Evolutionary conservation across 2,888 invertebrate species (phyloP).

Genomic region (Homarus gammarus): DNA sequence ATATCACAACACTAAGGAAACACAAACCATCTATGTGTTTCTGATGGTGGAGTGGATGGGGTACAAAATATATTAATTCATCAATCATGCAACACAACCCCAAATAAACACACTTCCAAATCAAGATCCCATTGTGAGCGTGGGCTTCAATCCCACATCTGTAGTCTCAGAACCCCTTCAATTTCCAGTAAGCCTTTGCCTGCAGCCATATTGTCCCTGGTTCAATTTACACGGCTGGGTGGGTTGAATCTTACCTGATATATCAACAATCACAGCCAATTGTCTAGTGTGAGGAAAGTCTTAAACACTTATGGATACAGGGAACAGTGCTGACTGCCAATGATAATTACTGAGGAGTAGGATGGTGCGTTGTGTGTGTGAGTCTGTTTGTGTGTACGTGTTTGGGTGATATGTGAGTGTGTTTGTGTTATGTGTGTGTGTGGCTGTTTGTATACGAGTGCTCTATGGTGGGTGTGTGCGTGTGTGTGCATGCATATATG

Average conservation of each 20-base stretch:
- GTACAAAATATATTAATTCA: slow-evolving; percentile 37
- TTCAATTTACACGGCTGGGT: slow-evolving; percentile 64
- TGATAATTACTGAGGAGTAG: background rate
- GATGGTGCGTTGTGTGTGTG: background rate
- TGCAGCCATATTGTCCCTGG: slow-evolving; percentile 63
- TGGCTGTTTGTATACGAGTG: background rate
- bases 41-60: too few species aligned
- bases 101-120: slow-evolving; percentile 25
- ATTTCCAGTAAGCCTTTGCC: slow-evolving; percentile 60
- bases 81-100: slow-evolving; percentile 27
- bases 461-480: background rate
- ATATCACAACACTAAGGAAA: too few species aligned
- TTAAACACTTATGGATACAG: slow-evolving; percentile 11
- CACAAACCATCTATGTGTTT: too few species aligned
- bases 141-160: slow-evolving; percentile 44
- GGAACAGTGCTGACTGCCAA: background rate
- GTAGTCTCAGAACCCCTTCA: slow-evolving; percentile 52
- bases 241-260: slow-evolving; percentile 56
- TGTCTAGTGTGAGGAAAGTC: slow-evolving; percentile 57
- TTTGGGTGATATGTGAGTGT: slow-evolving; percentile 2
- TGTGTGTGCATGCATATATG: background rate
- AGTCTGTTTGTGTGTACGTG: background rate
- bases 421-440: slow-evolving; percentile 4
- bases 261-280: slow-evolving; percentile 64
- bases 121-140: slow-evolving; percentile 28